Percentiles rank a stretch among this genome's conserved stretches.
Evolutionary conservation across 2,113 vertebrate species (phyloP).

Genomic region (Perca fluviatilis): DNA sequence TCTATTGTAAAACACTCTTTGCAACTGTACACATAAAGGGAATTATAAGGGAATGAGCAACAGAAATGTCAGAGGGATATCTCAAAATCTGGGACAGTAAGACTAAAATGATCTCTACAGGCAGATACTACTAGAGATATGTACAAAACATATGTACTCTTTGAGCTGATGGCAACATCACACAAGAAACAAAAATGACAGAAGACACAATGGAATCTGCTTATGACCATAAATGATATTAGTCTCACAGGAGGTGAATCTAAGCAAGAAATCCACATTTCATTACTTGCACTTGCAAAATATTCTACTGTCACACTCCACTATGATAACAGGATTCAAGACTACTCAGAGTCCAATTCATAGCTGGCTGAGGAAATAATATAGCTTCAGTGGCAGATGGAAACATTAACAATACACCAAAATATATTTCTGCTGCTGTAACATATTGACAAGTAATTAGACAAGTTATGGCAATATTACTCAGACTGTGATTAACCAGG

Average conservation of each 20-base stretch:
- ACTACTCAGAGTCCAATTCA: background rate
- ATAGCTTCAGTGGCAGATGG: background rate
- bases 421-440: background rate
- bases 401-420: background rate
- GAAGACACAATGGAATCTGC: background rate
- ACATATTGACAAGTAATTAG: background rate
- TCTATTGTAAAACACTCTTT: background rate
- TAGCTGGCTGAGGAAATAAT: background rate
- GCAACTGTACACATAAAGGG: background rate
- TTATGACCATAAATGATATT: background rate
- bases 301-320: conserved; percentile 2
- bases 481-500: background rate
- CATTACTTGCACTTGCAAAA: background rate
- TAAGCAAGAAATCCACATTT: background rate
- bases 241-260: background rate
- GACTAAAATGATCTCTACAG: too few relatives aligned
- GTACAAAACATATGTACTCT: background rate
- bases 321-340: background rate
- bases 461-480: background rate
- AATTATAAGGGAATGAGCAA: background rate
- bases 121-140: background rate
- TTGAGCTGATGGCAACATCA: background rate
- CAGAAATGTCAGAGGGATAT: conserved; percentile 1
- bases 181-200: background rate
- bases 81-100: background rate